Percentiles rank a stretch among this genome's conserved stretches.
Conservation (phyloP, 2,888 invertebrate genomes). For the Teleiodes luculella region DNA sequence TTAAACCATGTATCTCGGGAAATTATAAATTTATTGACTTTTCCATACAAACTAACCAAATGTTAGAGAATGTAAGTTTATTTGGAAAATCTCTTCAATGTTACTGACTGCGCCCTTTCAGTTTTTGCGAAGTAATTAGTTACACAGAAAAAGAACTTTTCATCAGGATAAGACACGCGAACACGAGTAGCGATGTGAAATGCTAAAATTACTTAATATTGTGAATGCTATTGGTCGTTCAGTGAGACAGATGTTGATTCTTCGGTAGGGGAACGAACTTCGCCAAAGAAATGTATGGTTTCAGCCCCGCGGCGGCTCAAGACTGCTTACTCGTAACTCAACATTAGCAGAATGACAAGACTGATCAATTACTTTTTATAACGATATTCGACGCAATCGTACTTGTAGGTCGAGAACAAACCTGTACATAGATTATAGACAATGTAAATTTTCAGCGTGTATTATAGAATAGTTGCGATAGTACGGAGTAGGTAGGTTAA, state of each 20-base stretch:
- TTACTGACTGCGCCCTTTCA: too few relatives aligned
- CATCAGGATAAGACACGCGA: too few relatives aligned
- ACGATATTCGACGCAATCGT: constrained; percentile 44
- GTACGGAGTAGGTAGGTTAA: constrained; percentile 46
- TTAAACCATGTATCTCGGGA: too few relatives aligned
- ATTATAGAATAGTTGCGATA: constrained; percentile 31
- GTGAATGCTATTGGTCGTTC: too few relatives aligned
- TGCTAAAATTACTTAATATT: too few relatives aligned
- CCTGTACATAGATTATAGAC: constrained; percentile 62
- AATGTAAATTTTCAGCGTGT: constrained; percentile 47
- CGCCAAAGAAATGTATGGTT: constrained; percentile 59
- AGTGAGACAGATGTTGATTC: constrained; percentile 54
- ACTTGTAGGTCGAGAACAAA: constrained; percentile 42
- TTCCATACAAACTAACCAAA: too few relatives aligned
- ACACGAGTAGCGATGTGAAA: too few relatives aligned
- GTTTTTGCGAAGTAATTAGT: too few relatives aligned
- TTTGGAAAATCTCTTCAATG: too few relatives aligned
- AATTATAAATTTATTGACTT: too few relatives aligned
- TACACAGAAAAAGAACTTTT: too few relatives aligned
- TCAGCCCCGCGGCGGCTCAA: constrained; percentile 37
- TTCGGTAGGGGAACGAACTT: constrained; percentile 40
- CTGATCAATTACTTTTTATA: constrained; percentile 69
- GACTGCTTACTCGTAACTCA: constrained; percentile 33
- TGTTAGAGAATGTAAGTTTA: too few relatives aligned
- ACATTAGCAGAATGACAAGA: constrained; percentile 62